These are phyloP conservation scores for Chloropsis cyanopogon DNA, from an alignment of 2,113 vertebrate species.

Conservation along the genomic window DNA sequence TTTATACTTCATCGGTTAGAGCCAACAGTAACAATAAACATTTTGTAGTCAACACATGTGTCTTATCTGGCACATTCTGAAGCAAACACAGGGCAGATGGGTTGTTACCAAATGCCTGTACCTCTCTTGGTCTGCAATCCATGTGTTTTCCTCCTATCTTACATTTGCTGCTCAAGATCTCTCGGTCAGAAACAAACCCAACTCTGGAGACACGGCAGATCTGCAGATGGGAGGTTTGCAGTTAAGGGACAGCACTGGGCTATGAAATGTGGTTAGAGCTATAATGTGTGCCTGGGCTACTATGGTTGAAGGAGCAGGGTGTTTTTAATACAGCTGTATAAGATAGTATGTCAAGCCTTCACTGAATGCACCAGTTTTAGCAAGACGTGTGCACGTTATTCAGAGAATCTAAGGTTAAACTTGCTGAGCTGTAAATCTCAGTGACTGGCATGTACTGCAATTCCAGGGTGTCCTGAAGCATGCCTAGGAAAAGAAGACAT, in stretches of 20 bases:
- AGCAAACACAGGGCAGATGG: rapidly evolving
- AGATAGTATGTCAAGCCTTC: background rate
- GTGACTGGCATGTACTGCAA: background rate
- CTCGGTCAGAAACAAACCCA: background rate
- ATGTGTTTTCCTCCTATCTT: rapidly evolving
- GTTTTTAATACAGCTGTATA: background rate
- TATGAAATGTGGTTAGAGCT: slow-evolving; percentile 46
- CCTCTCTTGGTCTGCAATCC: background rate
- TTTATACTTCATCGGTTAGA: background rate
- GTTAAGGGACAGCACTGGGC: slow-evolving; percentile 37
- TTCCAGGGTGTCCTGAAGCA: background rate
- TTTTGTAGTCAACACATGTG: background rate
- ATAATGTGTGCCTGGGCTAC: background rate
- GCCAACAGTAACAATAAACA: background rate
- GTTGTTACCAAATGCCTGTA: background rate
- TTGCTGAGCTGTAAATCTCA: slow-evolving; percentile 27
- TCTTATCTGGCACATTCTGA: background rate
- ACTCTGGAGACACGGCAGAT: background rate
- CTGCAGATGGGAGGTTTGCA: slow-evolving; percentile 33
- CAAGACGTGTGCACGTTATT: background rate
- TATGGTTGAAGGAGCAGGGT: background rate
- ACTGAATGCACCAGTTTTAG: slow-evolving; percentile 15
- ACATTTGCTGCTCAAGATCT: background rate
- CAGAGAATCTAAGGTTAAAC: slow-evolving; percentile 29
- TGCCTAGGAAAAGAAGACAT: background rate